These are phyloP conservation scores for Acipenser transmontanus DNA, from an alignment of 2,797 vertebrate genomes.

Conservation along the genomic window DNA sequence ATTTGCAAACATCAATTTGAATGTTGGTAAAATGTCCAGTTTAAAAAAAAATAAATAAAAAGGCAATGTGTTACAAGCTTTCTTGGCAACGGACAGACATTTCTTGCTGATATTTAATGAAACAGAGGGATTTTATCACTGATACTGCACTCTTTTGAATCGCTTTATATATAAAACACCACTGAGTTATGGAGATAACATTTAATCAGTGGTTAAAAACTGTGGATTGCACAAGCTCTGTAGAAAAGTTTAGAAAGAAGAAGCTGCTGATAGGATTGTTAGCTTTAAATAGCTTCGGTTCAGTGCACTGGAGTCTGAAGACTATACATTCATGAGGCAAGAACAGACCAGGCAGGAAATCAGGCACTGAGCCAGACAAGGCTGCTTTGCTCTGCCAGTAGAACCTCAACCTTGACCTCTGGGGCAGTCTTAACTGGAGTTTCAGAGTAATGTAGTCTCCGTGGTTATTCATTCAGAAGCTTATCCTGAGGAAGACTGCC, in stretches of 20 bases:
- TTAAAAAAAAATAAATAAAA: too few relatives aligned
- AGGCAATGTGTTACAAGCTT: too few relatives aligned
- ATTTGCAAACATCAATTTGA: too few relatives aligned
- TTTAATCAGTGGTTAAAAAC: slow-evolving; percentile 11
- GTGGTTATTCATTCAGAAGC: slow-evolving; percentile 29
- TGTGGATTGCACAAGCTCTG: slow-evolving; percentile 13
- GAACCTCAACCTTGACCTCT: slow-evolving; percentile 39
- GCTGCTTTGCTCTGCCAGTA: slow-evolving; percentile 52
- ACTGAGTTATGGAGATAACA: slow-evolving; percentile 14
- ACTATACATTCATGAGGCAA: slow-evolving; percentile 47
- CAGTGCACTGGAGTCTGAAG: slow-evolving; percentile 57
- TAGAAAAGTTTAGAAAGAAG: slow-evolving; percentile 21
- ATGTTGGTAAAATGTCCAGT: too few relatives aligned
- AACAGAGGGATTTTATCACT: too few relatives aligned
- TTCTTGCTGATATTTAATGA: too few relatives aligned
- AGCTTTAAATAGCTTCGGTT: slow-evolving; percentile 61
- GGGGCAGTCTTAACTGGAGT: slow-evolving; percentile 46
- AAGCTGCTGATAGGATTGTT: slow-evolving; percentile 69
- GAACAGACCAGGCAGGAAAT: slow-evolving; percentile 42
- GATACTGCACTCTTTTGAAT: neutral
- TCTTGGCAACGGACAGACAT: too few relatives aligned
- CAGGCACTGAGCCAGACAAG: slow-evolving; percentile 54
- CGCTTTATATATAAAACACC: too few relatives aligned
- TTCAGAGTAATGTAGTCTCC: slow-evolving; percentile 32
- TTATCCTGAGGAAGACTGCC: slow-evolving; percentile 38